Evolutionary conservation across 2,797 vertebrate species (phyloP).

Genomic region (Sebastes taczanowskii): DNA sequence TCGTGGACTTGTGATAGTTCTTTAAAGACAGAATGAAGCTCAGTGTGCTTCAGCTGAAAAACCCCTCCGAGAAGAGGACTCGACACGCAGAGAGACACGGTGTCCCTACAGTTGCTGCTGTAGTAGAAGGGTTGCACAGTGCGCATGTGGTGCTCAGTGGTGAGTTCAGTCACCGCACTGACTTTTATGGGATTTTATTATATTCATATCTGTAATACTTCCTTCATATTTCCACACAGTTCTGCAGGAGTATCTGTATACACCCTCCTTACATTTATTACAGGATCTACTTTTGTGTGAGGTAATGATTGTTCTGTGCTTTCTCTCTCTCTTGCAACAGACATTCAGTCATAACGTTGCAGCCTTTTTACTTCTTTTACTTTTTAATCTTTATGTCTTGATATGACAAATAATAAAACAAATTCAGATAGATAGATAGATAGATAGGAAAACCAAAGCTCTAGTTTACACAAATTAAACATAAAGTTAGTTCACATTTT

Average conservation of each 20-base stretch:
- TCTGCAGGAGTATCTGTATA: not conserved
- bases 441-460: not conserved
- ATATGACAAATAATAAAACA: not conserved
- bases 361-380: not conserved
- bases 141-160: slow-evolving; percentile 6
- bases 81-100: not conserved
- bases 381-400: not conserved
- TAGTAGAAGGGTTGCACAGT: not conserved
- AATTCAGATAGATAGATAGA: not conserved
- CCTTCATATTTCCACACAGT: not conserved
- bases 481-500: not conserved
- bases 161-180: slow-evolving; percentile 18
- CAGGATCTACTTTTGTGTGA: not conserved
- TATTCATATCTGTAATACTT: not conserved
- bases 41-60: not conserved
- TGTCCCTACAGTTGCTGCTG: not conserved
- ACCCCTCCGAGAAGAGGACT: not conserved
- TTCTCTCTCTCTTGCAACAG: not conserved
- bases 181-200: not conserved
- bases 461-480: not conserved
- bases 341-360: not conserved
- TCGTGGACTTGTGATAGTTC: not conserved
- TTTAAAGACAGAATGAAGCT: not conserved
- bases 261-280: not conserved
- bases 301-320: not conserved